Evolutionary conservation across 2,113 vertebrate genomes (phyloP), one percentile per base, ranked within the genome.

Genomic region (Pholis gunnellus): DNA sequence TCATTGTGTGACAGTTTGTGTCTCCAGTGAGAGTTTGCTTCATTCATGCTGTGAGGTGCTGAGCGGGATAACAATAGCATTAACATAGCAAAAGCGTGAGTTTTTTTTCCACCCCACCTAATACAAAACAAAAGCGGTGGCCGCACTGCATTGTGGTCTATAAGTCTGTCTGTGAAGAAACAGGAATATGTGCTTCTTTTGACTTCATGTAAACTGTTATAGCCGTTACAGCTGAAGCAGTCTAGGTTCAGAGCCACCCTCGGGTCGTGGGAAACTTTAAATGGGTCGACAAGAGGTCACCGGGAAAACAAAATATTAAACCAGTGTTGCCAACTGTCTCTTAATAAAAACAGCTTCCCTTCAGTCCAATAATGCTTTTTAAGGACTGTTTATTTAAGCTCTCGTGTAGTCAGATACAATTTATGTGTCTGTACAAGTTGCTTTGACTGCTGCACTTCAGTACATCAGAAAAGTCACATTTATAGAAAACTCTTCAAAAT

Each of bases 231-330:
- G 40, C 22, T 20, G 5, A 40, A 36, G 76, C 4, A 34, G 61
- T 71, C 79, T 74, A 59, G 44, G n/a, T 77, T 40, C 3, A 79
- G 36, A 82, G 77, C 42, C 72, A 67, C 76, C 38, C 50, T 65
- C 17, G 57, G 91, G 91, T 89, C 92, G 87, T 92, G 92, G 91
- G 92, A 93, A 93, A 84, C 75, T 79, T 88, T 15, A 31, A 85
- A 77, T 59, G 63, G 84, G 81, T 83, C 76, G 13, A 10, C 2
- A 27, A 78, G 61, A 46, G 78, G 84, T 84, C 89, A 71, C 13
- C 9, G 64, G 81, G 72, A 84, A 93, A 90, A 82, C 78, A 84
- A 85, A 83, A 88, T 81, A 72, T 86, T 50, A 82, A 85, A 81
- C 48, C 60, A 50, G 27, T 22, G 70, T 48, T 87, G 59, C 89